Evolutionary conservation across 2,797 vertebrate genomes (phyloP), one percentile per base, ranked within the genome.

Genomic region (Alca torda): DNA sequence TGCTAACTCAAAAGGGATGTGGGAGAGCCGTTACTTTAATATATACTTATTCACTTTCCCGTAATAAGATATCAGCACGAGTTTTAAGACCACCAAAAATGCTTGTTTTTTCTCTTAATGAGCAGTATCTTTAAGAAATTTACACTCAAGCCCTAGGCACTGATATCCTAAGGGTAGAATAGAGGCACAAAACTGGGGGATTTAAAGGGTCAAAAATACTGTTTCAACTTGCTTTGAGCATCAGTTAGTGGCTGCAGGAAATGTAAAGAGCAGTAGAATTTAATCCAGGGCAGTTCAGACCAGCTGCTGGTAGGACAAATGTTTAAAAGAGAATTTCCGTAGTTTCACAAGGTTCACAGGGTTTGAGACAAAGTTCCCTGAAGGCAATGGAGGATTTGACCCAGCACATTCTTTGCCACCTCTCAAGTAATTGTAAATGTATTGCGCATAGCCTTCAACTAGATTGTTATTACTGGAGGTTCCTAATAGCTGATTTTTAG

Each of bases 81-180:
- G 91, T 97, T 96, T 95, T 86, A 92, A 91, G 93, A 91, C 94
- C 90, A 96, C 95, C 87, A 93, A 83, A 97, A 96, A 91, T 1
- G 92, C 78, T 93, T 91, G 82, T 33, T 95, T 97, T 97, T 96
- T 51, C 63, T 93, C 77, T 46, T 96, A 95, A 89, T 79, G 70
- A 96, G 80, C 63, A 91, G 72, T 95, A 56, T 94, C 89, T 90
- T 93, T 89, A 90, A 76, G 82, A 90, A 97, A 90, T 94, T 96
- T 93, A 31, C 78, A 68, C 85, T 78, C 39, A 4, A 43, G 21
- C 75, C 48, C 23, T 24, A 76, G 53, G 70, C 57, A 78, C 53
- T 65, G 83, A 85, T 80, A 87, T 87, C 84, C 89, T 85, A 63
- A 92, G 76, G 72, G 68, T 76, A 24, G 39, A 77, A 28, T 20